A percentile compares a stretch with the other conserved stretches of the same genome.
Conservation (phyloP, 2,888 invertebrate species). For the Germaria angustata region DNA sequence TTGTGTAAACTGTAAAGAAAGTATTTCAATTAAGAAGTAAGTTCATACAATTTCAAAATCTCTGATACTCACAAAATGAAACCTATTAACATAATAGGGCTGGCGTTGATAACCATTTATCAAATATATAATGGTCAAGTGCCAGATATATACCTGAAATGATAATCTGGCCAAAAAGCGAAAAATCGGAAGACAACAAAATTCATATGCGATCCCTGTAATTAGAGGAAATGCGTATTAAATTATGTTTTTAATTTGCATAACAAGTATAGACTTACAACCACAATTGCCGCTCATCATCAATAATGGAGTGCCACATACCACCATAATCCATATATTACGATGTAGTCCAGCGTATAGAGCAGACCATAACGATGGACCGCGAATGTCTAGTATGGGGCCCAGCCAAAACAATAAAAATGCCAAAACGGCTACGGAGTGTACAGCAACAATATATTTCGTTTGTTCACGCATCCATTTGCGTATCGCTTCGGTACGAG, state of each 20-base stretch:
- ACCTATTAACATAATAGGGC: conserved; percentile 72
- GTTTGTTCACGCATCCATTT: conserved; percentile 63
- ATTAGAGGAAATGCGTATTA: background rate
- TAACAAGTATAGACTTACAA: conserved; percentile 72
- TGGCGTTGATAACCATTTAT: conserved; percentile 70
- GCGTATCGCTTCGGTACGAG: conserved; percentile 22
- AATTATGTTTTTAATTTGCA: background rate
- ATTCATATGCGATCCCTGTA: conserved; percentile 66
- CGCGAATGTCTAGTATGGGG: conserved; percentile 74
- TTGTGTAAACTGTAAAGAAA: conserved; percentile 67
- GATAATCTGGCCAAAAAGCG: conserved; percentile 74
- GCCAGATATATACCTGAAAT: conserved; percentile 77
- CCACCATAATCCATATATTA: conserved; percentile 77
- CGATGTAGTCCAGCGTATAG: conserved; percentile 79
- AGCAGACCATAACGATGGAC: conserved; percentile 77
- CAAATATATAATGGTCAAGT: conserved; percentile 71
- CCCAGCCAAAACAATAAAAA: conserved; percentile 72
- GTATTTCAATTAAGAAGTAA: background rate
- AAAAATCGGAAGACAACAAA: conserved; percentile 69
- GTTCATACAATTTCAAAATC: background rate
- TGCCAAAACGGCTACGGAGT: conserved; percentile 67
- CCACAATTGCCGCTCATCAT: conserved; percentile 75
- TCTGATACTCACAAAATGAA: conserved; percentile 71
- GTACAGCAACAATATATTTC: conserved; percentile 66
- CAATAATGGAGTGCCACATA: conserved; percentile 73